Base-by-base conservation (phyloP, 2,888 invertebrate genomes). In the Strigamia maritima region DNA sequence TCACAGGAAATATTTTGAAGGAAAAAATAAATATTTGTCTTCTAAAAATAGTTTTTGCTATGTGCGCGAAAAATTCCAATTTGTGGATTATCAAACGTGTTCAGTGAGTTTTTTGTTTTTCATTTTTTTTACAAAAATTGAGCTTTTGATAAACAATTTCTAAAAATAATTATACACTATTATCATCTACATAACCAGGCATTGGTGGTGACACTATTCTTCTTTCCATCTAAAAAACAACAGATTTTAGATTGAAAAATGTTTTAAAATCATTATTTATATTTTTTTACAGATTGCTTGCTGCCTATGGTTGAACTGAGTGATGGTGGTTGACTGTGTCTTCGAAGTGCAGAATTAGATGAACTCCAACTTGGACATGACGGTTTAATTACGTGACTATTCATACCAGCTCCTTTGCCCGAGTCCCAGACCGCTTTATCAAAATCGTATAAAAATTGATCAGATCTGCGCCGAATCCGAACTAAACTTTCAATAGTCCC, bases 401-500 rank as follows among this genome's bases (percentile, higher is more conserved):
- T 49, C 35, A 35, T 35, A 4, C 35, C 35, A 49, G 8, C 49
- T 10, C 49, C 49, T 49, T 49, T 49, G 3, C 19, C 19, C 8
- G 49, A 8, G 6, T 49, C 16, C 49, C 49, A 49, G 16, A 16
- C 6, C 3, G 19, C 49, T 49, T 49, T 16, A 14, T 49, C 49
- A 49, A 49, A 49, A 10, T 16, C 49, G 19, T 49, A 49, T n/a
- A 49, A 19, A 6, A 49, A 4, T 49, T 49, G 49, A 49, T 49
- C 49, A 14, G 49, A 49, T 49, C 49, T 49, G 19, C 49, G 49
- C 8, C 78, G 60, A 78, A 78, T 65, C 4, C 78, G 60, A 35
- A 78, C 65, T 19, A 78, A 60, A 65, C 78, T 78, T 78, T 78
- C 78, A 19, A 78, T 78, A n/a, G 78, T 78, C 2, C 78, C 78